Conservation (phyloP, 2,113 vertebrate species). For the Numida meleagris region DNA sequence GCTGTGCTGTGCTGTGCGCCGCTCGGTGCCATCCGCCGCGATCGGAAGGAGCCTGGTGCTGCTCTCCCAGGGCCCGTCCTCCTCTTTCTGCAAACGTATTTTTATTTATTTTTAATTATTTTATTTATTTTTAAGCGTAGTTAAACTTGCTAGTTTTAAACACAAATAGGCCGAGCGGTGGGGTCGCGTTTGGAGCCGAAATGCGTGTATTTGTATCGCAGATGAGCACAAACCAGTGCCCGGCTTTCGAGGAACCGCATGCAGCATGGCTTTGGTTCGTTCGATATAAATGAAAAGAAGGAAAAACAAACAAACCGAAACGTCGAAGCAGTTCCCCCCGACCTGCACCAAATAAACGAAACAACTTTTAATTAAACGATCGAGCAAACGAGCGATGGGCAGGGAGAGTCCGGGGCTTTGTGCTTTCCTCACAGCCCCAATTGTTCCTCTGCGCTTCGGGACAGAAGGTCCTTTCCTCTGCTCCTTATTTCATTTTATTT, state of each 20-base stretch:
- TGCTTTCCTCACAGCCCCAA: not conserved
- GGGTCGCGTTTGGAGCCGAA: not conserved
- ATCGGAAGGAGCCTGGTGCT: not conserved
- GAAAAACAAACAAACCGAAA: not conserved
- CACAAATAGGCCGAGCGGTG: not conserved
- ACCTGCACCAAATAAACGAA: not conserved
- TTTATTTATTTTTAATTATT: not conserved
- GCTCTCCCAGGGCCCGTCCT: not conserved
- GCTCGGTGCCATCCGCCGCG: not conserved
- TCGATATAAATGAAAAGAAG: not conserved
- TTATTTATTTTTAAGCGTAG: not conserved
- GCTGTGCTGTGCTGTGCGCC: too few relatives aligned
- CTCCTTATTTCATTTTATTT: not conserved
- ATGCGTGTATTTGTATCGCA: conserved; percentile 54
- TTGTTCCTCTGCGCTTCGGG: not conserved
- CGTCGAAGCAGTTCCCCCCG: not conserved
- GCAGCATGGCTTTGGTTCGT: not conserved
- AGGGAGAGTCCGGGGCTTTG: not conserved
- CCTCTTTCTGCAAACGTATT: not conserved
- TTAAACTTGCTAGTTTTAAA: not conserved
- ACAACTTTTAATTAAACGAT: not conserved
- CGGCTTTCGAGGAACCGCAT: conserved; percentile 44
- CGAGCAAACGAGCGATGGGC: not conserved
- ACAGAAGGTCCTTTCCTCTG: not conserved
- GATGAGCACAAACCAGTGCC: not conserved